These are phyloP conservation scores for Propsilocerus akamusi DNA, from an alignment of 1,140 invertebrate species.

Conservation along the genomic window DNA sequence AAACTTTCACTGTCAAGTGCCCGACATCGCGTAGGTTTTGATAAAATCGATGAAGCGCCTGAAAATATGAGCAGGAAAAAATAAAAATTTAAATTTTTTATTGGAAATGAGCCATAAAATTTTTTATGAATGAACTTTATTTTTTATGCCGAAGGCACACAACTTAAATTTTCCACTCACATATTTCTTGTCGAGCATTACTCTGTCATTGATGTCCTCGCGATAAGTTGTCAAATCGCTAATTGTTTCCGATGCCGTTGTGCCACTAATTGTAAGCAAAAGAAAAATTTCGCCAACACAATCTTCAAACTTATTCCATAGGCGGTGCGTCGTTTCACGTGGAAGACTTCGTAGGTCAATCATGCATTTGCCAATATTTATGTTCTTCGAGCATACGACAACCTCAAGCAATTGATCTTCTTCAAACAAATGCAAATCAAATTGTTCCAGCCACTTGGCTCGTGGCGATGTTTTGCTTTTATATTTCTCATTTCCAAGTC, in stretches of 20 bases:
- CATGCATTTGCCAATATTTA: conserved; percentile 5
- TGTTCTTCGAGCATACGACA: conserved; percentile 74
- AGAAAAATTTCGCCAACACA: conserved; percentile 73
- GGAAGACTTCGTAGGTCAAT: conserved; percentile 75
- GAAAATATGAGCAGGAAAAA: conserved; percentile 11
- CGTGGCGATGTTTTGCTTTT: conserved; percentile 87
- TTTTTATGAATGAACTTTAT: not conserved
- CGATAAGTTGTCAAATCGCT: conserved; percentile 73
- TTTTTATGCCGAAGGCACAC: conserved; percentile 7
- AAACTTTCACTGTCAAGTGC: conserved; percentile 77
- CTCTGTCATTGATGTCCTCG: conserved; percentile 50
- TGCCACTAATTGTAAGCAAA: conserved; percentile 86
- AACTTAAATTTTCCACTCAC: conserved; percentile 28
- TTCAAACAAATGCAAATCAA: conserved; percentile 91
- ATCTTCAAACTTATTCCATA: conserved; percentile 79
- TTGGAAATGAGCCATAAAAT: not conserved
- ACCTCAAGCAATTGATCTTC: conserved; percentile 79
- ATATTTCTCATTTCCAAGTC: conserved; percentile 93
- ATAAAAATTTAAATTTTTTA: conserved; percentile 4
- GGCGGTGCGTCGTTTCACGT: conserved; percentile 75
- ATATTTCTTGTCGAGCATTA: conserved; percentile 53
- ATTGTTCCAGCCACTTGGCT: conserved; percentile 89
- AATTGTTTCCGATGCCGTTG: conserved; percentile 77
- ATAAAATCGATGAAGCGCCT: conserved; percentile 46
- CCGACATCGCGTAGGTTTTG: conserved; percentile 70